Percentiles rank a stretch among this genome's conserved stretches.
Conservation (phyloP, 2,797 vertebrate genomes). For the Margarornis squamiger region DNA sequence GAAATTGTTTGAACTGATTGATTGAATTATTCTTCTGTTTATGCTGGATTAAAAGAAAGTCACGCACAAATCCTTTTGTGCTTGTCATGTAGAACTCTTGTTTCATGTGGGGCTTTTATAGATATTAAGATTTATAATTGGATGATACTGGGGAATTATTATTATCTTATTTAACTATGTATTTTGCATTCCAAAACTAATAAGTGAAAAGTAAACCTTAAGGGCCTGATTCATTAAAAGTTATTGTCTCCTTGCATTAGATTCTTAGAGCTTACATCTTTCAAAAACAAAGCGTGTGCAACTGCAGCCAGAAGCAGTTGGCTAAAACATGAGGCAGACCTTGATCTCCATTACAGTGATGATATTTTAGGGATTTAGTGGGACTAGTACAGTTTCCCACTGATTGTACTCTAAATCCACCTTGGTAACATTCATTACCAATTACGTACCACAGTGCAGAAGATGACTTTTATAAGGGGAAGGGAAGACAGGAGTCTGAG, state of each 20-base stretch:
- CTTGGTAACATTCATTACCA: background rate
- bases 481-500: background rate
- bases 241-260: background rate
- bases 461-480: background rate
- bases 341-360: background rate
- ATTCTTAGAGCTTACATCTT: background rate
- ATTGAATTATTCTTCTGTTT: conserved; percentile 55
- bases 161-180: conserved; percentile 29
- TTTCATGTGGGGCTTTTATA: conserved; percentile 36
- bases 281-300: background rate
- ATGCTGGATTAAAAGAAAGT: conserved; percentile 46
- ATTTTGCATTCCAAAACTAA: conserved; percentile 43
- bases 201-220: background rate
- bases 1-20: conserved; percentile 37
- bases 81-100: conserved; percentile 21
- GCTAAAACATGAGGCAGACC: background rate
- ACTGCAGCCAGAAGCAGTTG: background rate
- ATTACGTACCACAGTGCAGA: background rate
- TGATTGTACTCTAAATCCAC: background rate
- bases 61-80: conserved; percentile 29
- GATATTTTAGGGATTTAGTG: background rate
- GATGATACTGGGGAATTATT: conserved; percentile 4
- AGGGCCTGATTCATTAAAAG: conserved; percentile 57
- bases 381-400: background rate
- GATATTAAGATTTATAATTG: conserved; percentile 48